These are phyloP conservation scores for zebrafish (Danio rerio) DNA, from an alignment of 2,113 vertebrate genomes.

Conservation along the genomic window GRCz12tu NC_133190.1:28852501-28853000, in stretches of 20 bases:
- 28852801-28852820: constrained; percentile 67
- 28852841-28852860: constrained; percentile 61
- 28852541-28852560: neutral
- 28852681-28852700: constrained; percentile 69
- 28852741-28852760: constrained; percentile 71
- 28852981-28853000: constrained; percentile 12
- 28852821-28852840: constrained; percentile 64
- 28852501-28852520: neutral
- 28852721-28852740: constrained; percentile 72
- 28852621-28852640: constrained; percentile 47
- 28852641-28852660: constrained; percentile 57
- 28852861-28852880: constrained; percentile 61
- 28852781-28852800: constrained; percentile 70
- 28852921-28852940: constrained; percentile 31
- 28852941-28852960: constrained; percentile 24
- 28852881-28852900: constrained; percentile 52
- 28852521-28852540: neutral
- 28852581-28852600: constrained; percentile 48
- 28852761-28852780: constrained; percentile 71
- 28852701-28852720: constrained; percentile 59
- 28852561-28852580: constrained; percentile 51
- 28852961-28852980: neutral
- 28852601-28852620: constrained; percentile 43
- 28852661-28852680: constrained; percentile 62
- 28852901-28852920: constrained; percentile 1